These are phyloP conservation scores for Neopipo cinnamomea DNA, from an alignment of 2,113 vertebrate species.

Conservation along the genomic window DNA sequence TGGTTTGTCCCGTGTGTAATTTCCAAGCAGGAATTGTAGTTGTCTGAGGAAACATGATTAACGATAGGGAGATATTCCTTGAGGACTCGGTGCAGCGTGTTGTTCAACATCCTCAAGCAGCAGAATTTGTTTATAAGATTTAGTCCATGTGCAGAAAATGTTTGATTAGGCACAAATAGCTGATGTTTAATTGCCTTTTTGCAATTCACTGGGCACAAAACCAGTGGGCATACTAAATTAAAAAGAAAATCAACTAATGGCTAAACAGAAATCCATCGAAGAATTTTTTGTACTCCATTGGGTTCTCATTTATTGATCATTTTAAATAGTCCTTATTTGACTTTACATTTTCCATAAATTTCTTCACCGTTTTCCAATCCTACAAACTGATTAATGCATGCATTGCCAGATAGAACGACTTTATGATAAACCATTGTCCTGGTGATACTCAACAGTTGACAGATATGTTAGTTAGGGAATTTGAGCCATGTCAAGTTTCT, in stretches of 20 bases:
- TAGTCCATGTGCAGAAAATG: fast-evolving
- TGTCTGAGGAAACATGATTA: neutral
- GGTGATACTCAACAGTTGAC: neutral
- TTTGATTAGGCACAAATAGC: neutral
- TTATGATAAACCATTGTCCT: neutral
- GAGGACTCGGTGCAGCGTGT: neutral
- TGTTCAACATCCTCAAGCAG: neutral
- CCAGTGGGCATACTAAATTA: neutral
- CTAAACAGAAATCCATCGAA: neutral
- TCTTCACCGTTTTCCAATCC: neutral
- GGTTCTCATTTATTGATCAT: neutral
- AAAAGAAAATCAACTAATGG: neutral
- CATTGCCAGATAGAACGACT: neutral
- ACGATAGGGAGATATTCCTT: neutral
- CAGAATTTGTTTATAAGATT: neutral
- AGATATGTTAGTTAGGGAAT: neutral
- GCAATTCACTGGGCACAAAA: neutral
- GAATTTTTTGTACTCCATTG: neutral
- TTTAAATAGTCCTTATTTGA: neutral
- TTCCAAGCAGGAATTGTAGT: neutral
- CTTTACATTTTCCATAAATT: neutral
- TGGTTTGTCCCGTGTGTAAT: neutral
- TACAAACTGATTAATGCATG: neutral
- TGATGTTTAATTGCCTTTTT: neutral
- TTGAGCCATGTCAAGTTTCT: neutral